Percentiles rank a stretch among this genome's conserved stretches.
Evolutionary conservation across 2,888 invertebrate genomes (phyloP).

Genomic region (Aporophyla lueneburgensis): DNA sequence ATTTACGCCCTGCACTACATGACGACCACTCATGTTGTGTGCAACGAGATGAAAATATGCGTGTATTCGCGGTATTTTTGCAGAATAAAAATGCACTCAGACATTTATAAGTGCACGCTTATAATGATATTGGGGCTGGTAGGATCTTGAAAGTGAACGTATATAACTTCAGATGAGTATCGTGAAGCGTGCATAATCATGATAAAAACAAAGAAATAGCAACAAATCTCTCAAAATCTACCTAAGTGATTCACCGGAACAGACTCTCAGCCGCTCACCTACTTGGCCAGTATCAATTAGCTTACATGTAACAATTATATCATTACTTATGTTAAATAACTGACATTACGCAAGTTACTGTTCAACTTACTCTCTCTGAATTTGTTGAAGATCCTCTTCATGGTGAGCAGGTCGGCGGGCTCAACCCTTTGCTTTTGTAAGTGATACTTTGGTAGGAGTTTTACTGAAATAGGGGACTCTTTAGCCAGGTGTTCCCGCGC

Average conservation of each 20-base stretch:
- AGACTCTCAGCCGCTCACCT: slow-evolving; percentile 19
- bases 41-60: slow-evolving; percentile 47
- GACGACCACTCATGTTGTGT: slow-evolving; percentile 51
- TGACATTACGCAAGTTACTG: slow-evolving; percentile 36
- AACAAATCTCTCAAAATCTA: slow-evolving; percentile 3
- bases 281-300: slow-evolving; percentile 45
- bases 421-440: slow-evolving; percentile 17
- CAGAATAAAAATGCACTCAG: slow-evolving; percentile 4
- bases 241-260: slow-evolving; percentile 45
- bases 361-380: slow-evolving; percentile 83
- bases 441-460: slow-evolving; percentile 18
- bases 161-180: background rate
- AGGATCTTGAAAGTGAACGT: slow-evolving; percentile 20
- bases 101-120: slow-evolving; percentile 3
- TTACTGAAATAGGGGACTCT: slow-evolving; percentile 18
- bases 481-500: slow-evolving; percentile 75
- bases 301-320: slow-evolving; percentile 55
- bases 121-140: slow-evolving; percentile 3
- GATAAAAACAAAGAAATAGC: slow-evolving; percentile 29
- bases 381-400: slow-evolving; percentile 84
- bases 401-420: slow-evolving; percentile 54
- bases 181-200: background rate
- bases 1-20: slow-evolving; percentile 72
- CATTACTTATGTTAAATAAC: slow-evolving; percentile 41
- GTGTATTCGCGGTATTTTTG: slow-evolving; percentile 40